These are phyloP conservation scores for Eulemur rufifrons DNA, from an alignment of 2,113 vertebrate species.

Conservation along the genomic window DNA sequence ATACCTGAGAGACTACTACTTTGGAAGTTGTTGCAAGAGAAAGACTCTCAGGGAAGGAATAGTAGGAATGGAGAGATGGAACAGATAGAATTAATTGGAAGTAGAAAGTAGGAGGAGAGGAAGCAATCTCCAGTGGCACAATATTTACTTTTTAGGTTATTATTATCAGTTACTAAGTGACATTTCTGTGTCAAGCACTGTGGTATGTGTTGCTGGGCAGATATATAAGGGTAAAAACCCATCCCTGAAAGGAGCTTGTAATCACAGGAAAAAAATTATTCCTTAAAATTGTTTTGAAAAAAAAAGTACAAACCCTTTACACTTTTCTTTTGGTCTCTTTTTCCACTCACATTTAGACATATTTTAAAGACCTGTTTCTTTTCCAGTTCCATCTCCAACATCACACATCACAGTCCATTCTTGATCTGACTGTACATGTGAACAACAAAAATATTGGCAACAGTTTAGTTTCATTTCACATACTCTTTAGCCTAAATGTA, in stretches of 20 bases:
- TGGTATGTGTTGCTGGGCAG: not conserved
- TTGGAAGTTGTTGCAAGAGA: not conserved
- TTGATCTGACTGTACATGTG: not conserved
- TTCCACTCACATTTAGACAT: not conserved
- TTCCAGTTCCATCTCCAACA: not conserved
- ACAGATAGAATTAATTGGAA: not conserved
- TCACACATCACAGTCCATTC: not conserved
- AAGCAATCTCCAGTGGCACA: not conserved
- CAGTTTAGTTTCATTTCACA: not conserved
- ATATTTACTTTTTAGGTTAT: not conserved
- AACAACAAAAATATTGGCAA: not conserved
- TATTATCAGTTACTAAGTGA: not conserved
- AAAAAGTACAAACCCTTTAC: not conserved
- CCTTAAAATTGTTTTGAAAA: not conserved
- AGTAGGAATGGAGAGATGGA: not conserved
- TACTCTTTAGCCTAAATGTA: not conserved
- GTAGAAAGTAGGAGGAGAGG: not conserved
- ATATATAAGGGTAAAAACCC: not conserved
- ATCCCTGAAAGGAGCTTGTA: not conserved
- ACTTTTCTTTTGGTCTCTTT: not conserved
- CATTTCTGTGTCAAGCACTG: not conserved
- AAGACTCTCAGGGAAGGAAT: not conserved
- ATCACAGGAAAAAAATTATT: not conserved
- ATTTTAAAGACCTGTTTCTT: not conserved
- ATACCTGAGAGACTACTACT: not conserved